phyloP scores from a whole-genome alignment of 2,888 invertebrate genomes.

The Macropis europaea region DNA sequence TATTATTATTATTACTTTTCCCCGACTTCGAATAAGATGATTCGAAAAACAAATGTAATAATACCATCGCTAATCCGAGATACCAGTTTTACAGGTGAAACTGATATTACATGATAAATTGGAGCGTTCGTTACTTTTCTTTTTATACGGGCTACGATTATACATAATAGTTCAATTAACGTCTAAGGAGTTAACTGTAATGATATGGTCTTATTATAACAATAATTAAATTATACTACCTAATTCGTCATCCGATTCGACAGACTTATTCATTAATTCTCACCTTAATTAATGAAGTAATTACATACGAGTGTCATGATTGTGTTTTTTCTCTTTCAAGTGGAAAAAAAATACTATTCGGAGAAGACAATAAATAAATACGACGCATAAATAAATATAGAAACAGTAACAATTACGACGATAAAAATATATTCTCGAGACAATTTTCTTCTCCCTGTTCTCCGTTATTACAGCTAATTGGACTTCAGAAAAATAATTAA shows the following conservation, averaged over 20 bases:
- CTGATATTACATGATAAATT: conserved; percentile 55
- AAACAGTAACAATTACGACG: conserved; percentile 13
- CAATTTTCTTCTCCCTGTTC: neutral
- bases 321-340: neutral
- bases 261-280: conserved; percentile 31
- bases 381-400: conserved; percentile 26
- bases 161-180: conserved; percentile 68
- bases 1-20: conserved; percentile 37
- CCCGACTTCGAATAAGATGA: conserved; percentile 38
- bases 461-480: too few species aligned
- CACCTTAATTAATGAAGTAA: conserved; percentile 46
- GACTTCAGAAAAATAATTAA: too few species aligned
- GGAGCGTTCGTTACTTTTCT: conserved; percentile 59
- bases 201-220: conserved; percentile 74
- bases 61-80: conserved; percentile 50
- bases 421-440: too few species aligned
- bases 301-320: too few species aligned
- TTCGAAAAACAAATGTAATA: conserved; percentile 54
- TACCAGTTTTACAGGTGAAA: conserved; percentile 58
- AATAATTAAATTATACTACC: conserved; percentile 72
- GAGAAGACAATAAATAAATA: conserved; percentile 26
- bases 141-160: conserved; percentile 62
- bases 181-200: conserved; percentile 70
- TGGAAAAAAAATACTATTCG: conserved; percentile 34
- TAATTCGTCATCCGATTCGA: conserved; percentile 48